Percentiles rank a stretch among this genome's conserved stretches.
Evolutionary conservation across 2,888 invertebrate species (phyloP).

Genomic region (Nezara viridula): DNA sequence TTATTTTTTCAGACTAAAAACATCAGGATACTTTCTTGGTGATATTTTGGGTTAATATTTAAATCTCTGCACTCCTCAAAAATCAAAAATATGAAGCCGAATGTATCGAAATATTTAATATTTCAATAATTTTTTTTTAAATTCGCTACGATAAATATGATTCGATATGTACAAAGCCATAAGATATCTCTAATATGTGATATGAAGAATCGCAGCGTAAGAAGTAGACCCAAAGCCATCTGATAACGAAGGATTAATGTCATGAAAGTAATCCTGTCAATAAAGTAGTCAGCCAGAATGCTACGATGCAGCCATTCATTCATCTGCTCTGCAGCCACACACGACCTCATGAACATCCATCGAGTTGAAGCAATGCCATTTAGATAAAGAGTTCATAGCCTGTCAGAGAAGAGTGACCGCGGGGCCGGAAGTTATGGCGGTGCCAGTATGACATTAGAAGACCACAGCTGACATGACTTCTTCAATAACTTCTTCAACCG

Average conservation of each 20-base stretch:
- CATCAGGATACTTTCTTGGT: too few species aligned
- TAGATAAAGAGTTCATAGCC: constrained; percentile 41
- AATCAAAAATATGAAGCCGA: too few species aligned
- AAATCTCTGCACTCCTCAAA: too few species aligned
- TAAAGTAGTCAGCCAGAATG: neutral
- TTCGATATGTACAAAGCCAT: too few species aligned
- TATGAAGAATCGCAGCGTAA: too few species aligned
- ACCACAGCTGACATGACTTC: neutral
- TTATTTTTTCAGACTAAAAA: too few species aligned
- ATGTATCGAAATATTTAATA: too few species aligned
- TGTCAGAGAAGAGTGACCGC: neutral
- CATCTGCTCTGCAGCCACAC: neutral
- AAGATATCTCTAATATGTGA: too few species aligned
- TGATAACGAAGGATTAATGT: neutral
- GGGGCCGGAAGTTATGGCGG: neutral
- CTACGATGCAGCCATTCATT: neutral
- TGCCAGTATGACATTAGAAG: neutral
- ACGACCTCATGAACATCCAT: neutral
- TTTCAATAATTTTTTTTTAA: too few species aligned
- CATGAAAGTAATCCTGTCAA: neutral
- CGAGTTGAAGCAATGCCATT: neutral
- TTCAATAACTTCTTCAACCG: neutral
- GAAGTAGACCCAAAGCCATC: neutral
- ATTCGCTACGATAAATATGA: too few species aligned
- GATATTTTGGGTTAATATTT: too few species aligned